Percentiles rank a stretch among this genome's conserved stretches.
Conservation (phyloP, 2,113 vertebrate genomes). For the Eleginops maclovinus region DNA sequence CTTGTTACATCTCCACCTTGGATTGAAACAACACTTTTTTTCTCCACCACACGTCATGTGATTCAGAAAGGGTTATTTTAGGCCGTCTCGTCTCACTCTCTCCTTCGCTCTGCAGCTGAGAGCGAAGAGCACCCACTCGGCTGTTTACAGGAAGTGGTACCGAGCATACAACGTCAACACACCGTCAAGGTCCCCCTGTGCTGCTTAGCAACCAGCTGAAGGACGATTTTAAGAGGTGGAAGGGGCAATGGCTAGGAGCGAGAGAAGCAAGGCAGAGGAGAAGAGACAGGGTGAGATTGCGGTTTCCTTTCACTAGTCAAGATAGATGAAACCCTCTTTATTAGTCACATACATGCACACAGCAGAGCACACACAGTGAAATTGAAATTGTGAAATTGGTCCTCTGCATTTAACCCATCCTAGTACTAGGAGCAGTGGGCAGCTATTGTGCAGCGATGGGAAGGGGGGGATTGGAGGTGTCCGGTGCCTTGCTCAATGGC, state of each 20-base stretch:
- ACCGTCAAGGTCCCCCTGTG: constrained; percentile 61
- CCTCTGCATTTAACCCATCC: no score
- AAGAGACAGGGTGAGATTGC: constrained; percentile 2
- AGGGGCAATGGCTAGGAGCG: neutral
- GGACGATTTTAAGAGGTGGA: constrained; percentile 41
- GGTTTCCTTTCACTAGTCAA: constrained; percentile 24
- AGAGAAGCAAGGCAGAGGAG: constrained; percentile 7
- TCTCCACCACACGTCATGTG: constrained; percentile 40
- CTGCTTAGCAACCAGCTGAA: constrained; percentile 78
- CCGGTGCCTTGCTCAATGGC: no score
- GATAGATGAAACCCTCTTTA: no score
- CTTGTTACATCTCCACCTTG: constrained; percentile 37
- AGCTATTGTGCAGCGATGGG: no score
- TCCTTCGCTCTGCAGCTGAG: constrained; percentile 1
- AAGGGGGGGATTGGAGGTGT: no score
- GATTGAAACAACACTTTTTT: constrained; percentile 46
- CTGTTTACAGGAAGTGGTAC: constrained; percentile 24
- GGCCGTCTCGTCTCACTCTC: constrained; percentile 63
- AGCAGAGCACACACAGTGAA: no score
- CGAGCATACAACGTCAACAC: constrained; percentile 60
- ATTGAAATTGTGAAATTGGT: no score
- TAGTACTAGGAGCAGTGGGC: no score
- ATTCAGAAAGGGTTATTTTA: constrained; percentile 78
- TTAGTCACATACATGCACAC: no score
- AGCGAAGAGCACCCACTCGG: constrained; percentile 19